Base-by-base conservation (phyloP, 2,113 vertebrate genomes). In the Prochilodus magdalenae region DNA sequence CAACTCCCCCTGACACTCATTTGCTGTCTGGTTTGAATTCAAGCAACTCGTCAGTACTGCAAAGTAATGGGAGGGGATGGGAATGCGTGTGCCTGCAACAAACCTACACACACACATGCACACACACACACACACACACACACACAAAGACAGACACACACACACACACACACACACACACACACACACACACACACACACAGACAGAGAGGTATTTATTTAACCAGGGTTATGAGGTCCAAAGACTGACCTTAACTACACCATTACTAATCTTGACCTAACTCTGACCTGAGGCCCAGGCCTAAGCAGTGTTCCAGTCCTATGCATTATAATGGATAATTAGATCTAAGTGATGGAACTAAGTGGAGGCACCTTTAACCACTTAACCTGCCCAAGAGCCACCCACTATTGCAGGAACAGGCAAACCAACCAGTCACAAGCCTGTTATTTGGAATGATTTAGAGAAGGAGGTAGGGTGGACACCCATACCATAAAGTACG, bases 41-140 rank as follows among this genome's bases (percentile, higher is more conserved):
- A 3, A 36, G 36, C 94, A 95, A 88, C 92, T 93, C 18, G 87
- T 85, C 44, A 95, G 0, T 18, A 95, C 86, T 1, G 40, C 81
- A 18, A 93, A 95, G 86, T 89, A 94, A 86, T 95, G 94, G 0
- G 94, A 93, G 12, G 94, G 94, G 3, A 94, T 2, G 0, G 93
- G 53, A 36, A 93, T 86, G 53, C 57, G 65, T 0, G 86, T 86
- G 0, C 4, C 81, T 0, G 86, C 0, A 10, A 89, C 79, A 16
- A 86, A 89, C 67, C 94, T 95, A 47, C 2, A 86, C 65, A 80
- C 11, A 47, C 13, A 75, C 55, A 83, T 44, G 83, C 14, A 81
- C 59, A 47, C 1, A 78, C 13, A 40, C 15, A 57, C 5, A 1
- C 24, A 67, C 1, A n/a, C n/a, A 47, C 2, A 86, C 65, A 80